phyloP scores from a whole-genome alignment of 1,140 invertebrate genomes.

The Littorina saxatilis region DNA sequence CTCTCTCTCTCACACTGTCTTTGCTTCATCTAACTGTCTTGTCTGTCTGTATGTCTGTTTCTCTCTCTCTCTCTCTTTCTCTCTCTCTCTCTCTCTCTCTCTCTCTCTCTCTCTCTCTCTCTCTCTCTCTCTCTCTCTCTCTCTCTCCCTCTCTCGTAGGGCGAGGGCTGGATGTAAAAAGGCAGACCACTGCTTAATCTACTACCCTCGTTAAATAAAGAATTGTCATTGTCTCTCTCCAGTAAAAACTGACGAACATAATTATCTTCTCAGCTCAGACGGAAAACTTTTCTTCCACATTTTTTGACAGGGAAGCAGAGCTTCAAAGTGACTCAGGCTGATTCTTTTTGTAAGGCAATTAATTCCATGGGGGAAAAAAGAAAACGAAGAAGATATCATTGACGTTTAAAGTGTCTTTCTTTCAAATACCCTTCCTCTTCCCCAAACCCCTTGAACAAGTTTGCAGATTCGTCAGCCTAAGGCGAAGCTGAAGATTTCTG shows the following conservation, averaged over 20 bases:
- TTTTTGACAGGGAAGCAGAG: too few species aligned
- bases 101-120: background rate
- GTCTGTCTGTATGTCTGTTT: background rate
- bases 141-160: background rate
- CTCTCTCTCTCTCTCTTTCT: background rate
- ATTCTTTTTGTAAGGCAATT: background rate
- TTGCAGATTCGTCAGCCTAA: background rate
- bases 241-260: too few species aligned
- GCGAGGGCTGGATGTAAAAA: too few species aligned
- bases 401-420: constrained; percentile 5
- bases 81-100: background rate
- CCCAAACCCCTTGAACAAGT: background rate
- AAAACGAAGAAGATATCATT: background rate
- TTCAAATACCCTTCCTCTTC: background rate
- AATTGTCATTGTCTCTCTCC: too few species aligned
- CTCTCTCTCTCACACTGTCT: too few species aligned
- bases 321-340: background rate
- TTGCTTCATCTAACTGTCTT: too few species aligned
- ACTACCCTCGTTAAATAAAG: too few species aligned
- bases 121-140: background rate
- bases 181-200: too few species aligned
- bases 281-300: too few species aligned
- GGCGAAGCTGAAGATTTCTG: background rate
- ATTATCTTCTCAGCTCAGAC: too few species aligned
- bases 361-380: background rate